Conservation (phyloP, 1,140 invertebrate genomes). For the Drosophila biarmipes region DNA sequence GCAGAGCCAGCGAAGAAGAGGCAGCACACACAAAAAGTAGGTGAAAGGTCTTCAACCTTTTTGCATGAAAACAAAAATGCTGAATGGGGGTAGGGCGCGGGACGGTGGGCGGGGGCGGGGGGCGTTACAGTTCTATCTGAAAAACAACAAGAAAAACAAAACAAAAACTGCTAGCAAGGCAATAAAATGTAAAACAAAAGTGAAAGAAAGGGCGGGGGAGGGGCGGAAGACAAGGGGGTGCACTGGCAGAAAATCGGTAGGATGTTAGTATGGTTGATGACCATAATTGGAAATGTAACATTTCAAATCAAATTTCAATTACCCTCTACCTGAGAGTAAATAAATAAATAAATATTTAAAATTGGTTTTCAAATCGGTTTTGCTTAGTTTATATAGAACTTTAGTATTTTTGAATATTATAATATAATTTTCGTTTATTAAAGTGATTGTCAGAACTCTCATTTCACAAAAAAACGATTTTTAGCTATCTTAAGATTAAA, state of each 20-base stretch:
- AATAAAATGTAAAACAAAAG: conserved; percentile 52
- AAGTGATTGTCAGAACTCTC: too few species aligned
- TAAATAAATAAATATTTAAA: too few species aligned
- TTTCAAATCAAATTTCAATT: too few species aligned
- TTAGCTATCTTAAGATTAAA: too few species aligned
- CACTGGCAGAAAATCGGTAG: conserved; percentile 2
- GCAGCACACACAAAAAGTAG: conserved; percentile 67
- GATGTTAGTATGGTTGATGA: too few species aligned
- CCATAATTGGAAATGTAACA: too few species aligned
- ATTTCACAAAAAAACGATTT: too few species aligned
- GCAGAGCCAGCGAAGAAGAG: conserved; percentile 20
- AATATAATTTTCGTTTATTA: too few species aligned
- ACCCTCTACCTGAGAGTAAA: too few species aligned
- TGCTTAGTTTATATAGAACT: too few species aligned
- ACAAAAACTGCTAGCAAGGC: conserved; percentile 40
- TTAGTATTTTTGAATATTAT: too few species aligned
- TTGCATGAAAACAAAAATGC: conserved; percentile 81
- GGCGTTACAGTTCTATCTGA: conserved; percentile 51
- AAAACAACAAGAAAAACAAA: conserved; percentile 45
- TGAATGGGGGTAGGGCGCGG: conserved; percentile 11
- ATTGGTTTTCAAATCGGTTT: too few species aligned
- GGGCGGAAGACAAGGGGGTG: not conserved
- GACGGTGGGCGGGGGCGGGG: conserved; percentile 8
- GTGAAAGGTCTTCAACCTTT: conserved; percentile 82
- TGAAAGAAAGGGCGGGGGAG: conserved; percentile 35